A percentile compares a stretch with the other conserved stretches of the same genome.
Evolutionary conservation across 2,888 invertebrate genomes (phyloP).

Genomic region (Meloe dianella): DNA sequence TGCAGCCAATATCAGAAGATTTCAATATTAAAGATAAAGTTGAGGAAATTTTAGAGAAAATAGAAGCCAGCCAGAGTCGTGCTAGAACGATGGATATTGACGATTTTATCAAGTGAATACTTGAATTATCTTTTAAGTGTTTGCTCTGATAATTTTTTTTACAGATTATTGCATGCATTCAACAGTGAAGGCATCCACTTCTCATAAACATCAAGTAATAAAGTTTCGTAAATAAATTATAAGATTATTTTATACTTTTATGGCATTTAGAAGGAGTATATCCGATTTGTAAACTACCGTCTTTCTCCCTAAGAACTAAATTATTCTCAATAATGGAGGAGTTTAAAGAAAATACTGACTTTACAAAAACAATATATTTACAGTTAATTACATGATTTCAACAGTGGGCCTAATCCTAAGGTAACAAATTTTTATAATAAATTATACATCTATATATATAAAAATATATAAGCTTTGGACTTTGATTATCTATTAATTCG

Average conservation of each 20-base stretch:
- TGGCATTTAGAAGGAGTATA: neutral
- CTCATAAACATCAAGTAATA: conserved; percentile 61
- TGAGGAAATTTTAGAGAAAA: conserved; percentile 72
- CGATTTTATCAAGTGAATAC: conserved; percentile 80
- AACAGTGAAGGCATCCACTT: conserved; percentile 95
- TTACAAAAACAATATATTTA: conserved; percentile 1
- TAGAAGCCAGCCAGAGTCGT: conserved; percentile 76
- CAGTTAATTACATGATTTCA: neutral
- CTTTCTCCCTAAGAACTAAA: too few species aligned
- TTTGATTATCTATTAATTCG: neutral
- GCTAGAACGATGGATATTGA: conserved; percentile 95
- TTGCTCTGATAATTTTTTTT: conserved; percentile 38
- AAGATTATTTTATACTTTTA: conserved; percentile 5
- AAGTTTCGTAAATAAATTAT: conserved; percentile 5
- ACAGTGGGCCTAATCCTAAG: neutral
- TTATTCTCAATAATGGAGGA: too few species aligned
- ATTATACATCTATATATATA: neutral
- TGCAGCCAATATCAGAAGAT: conserved; percentile 75
- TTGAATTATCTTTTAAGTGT: conserved; percentile 30
- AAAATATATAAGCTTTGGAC: neutral
- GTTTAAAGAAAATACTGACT: too few species aligned
- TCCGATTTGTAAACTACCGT: too few species aligned
- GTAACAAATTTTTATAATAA: neutral
- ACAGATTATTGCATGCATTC: conserved; percentile 66
- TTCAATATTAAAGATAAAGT: conserved; percentile 85